Evolutionary conservation across 1,140 invertebrate species (phyloP), one percentile per base, ranked within the genome.

Genomic region (Macrostomum lignano): DNA sequence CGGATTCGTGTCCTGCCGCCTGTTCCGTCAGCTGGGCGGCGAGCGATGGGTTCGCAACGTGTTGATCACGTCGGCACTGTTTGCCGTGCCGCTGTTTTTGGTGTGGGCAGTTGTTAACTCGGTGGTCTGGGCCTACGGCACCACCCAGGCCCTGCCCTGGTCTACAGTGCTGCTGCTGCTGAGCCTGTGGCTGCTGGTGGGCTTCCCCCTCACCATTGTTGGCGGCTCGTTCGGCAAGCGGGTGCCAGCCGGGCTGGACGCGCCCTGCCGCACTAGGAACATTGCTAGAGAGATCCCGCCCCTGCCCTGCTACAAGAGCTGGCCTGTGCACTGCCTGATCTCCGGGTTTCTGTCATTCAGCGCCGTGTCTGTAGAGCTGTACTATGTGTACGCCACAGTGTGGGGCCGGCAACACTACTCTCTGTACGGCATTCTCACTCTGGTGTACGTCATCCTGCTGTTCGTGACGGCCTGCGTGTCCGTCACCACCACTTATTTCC

Each of bases 301-400:
- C 9, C 49, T 60, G 9, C 55, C 58, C 2, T 60, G 56, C 58
- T 64, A 63, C 38, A 47, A 56, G 32, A 58, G 57, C 10, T 42
- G 49, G 5, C 42, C 54, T 21, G 52, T 58, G 13, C 60, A 63
- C 39, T 62, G 58, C 40, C 30, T 61, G 10, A 52, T 65, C 24
- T 62, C 61, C 20, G 62, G 62, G 26, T 64, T 65, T 40, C 41
- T 65, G 25, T 61, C 62, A 7, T 65, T 65, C 41, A 63, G 62
- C 51, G 61, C 62, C 17, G 63, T 64, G 17, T 63, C 61, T 14
- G 62, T 64, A 17, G 62, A 64, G 42, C 43, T 64, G 38, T 64
- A 64, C 40, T 64, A 64, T 43, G 62, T 64, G 33, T 64, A 63
- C 48, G 56, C 62, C 29, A 64, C 62, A 1, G 42, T 64, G 4